phyloP scores from a whole-genome alignment of 2,888 invertebrate species.

The Cataglyphis rosenhaueri region DNA sequence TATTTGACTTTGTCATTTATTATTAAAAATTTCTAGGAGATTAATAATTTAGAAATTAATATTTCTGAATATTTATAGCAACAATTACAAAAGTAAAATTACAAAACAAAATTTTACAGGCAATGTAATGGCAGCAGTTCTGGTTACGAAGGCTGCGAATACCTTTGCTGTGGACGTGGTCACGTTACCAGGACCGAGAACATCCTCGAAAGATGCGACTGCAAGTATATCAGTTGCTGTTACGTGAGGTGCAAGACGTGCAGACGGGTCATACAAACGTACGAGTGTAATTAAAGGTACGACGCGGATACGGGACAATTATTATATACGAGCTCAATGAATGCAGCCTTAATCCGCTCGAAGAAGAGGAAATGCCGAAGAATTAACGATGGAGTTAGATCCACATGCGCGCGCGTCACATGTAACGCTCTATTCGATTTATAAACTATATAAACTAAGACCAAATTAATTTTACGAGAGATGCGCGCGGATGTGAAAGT shows the following conservation, averaged over 20 bases:
- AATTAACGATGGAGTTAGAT: neutral
- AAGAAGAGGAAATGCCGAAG: neutral
- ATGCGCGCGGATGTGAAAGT: neutral
- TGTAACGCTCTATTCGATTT: neutral
- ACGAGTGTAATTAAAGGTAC: conserved; percentile 89
- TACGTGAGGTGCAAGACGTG: conserved; percentile 95
- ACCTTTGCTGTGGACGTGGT: conserved; percentile 94
- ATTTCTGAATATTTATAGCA: neutral
- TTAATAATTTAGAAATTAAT: neutral
- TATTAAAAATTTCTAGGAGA: neutral
- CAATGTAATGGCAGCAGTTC: conserved; percentile 90
- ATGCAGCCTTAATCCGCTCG: neutral
- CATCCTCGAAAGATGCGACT: conserved; percentile 92
- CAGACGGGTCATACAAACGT: conserved; percentile 89
- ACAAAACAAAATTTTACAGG: conserved; percentile 85
- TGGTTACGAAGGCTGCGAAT: conserved; percentile 91
- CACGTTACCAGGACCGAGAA: conserved; percentile 89
- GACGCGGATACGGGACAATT: neutral
- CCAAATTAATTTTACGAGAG: neutral
- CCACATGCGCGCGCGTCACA: neutral
- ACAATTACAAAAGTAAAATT: neutral
- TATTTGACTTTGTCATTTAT: neutral
- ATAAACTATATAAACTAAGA: neutral
- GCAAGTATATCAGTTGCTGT: conserved; percentile 95
- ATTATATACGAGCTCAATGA: neutral